Evolutionary conservation across 2,797 vertebrate genomes (phyloP).

Genomic region (Cossypha dichroa): DNA sequence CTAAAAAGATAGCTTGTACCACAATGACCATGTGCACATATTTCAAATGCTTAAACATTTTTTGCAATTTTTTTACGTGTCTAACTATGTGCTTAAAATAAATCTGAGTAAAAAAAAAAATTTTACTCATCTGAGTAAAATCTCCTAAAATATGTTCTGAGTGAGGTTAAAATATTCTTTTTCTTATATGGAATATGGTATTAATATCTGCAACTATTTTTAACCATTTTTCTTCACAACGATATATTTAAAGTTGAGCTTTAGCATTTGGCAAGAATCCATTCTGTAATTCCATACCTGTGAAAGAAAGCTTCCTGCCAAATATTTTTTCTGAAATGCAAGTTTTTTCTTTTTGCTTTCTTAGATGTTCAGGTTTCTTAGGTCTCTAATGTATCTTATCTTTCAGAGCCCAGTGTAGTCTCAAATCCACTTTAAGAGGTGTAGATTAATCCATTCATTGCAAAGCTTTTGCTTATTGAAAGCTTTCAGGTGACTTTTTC

Average conservation of each 20-base stretch:
- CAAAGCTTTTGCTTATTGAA: constrained; percentile 30
- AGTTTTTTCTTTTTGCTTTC: background rate
- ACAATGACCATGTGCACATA: background rate
- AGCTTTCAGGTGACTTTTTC: constrained; percentile 1
- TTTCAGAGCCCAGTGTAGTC: background rate
- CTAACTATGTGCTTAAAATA: background rate
- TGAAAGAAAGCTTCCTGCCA: background rate
- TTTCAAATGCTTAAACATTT: background rate
- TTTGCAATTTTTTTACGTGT: background rate
- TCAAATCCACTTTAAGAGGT: constrained; percentile 12
- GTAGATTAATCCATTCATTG: constrained; percentile 13
- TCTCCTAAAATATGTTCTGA: background rate
- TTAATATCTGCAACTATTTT: background rate
- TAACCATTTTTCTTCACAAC: background rate
- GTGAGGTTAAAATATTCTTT: background rate
- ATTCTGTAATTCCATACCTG: background rate
- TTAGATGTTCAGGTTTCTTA: background rate
- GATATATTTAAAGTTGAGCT: background rate
- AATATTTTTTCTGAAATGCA: background rate
- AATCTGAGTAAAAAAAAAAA: background rate
- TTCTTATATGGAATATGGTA: background rate
- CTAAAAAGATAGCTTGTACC: background rate
- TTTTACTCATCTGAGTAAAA: background rate
- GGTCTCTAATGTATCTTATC: background rate
- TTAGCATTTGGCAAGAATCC: background rate